These are phyloP conservation scores for Chionomys nivalis DNA, from an alignment of 2,113 vertebrate species.

Conservation along the genomic window DNA sequence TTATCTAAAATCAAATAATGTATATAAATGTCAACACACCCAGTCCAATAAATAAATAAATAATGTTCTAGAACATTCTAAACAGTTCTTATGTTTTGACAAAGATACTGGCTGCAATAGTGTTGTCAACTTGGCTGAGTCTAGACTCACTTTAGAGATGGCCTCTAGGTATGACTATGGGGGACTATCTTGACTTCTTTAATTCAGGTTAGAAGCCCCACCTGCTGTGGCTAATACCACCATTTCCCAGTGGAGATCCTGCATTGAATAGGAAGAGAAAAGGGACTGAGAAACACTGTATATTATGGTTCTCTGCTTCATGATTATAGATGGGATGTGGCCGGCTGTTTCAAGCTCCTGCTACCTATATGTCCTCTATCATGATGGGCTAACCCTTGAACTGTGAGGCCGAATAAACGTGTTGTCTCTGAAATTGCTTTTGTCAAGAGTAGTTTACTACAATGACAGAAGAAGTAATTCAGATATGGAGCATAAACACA, in stretches of 20 bases:
- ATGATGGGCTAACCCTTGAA: neutral
- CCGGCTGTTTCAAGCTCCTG: too few relatives aligned
- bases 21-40: neutral
- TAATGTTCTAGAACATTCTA: neutral
- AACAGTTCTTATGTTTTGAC: conserved; percentile 38
- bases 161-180: neutral
- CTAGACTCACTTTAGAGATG: neutral
- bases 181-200: neutral
- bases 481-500: neutral
- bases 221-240: neutral
- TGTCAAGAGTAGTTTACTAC: neutral
- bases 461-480: neutral
- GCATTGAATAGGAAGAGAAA: neutral
- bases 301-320: neutral
- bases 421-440: neutral
- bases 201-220: too few relatives aligned
- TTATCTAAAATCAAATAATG: conserved; percentile 8
- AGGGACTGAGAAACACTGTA: neutral
- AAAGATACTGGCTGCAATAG: neutral
- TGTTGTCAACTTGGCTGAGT: neutral
- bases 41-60: neutral
- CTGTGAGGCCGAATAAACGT: neutral
- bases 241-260: neutral
- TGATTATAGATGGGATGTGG: neutral
- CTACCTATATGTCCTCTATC: neutral